Evolutionary conservation across 2,888 invertebrate species (phyloP).

Genomic region (Halictus quadricinctus): DNA sequence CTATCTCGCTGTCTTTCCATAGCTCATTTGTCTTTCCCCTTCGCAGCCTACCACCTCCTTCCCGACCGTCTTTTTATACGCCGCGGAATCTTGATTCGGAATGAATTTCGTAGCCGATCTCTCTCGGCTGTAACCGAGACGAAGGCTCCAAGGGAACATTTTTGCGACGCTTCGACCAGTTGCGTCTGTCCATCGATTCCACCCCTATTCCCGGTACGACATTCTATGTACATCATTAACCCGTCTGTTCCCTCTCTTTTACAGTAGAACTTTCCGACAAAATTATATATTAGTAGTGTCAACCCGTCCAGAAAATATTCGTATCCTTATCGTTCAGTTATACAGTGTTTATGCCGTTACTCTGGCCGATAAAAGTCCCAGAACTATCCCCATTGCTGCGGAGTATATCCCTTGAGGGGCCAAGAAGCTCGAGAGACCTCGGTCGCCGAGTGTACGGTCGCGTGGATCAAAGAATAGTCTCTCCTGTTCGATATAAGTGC

Average conservation of each 20-base stretch:
- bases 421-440: no score
- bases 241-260: neutral
- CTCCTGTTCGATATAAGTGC: no score
- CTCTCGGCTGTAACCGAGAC: neutral
- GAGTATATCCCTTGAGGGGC: no score
- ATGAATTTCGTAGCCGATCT: conserved; percentile 43
- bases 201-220: neutral
- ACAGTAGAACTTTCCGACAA: neutral
- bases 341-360: no score
- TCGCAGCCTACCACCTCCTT: neutral
- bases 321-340: no score
- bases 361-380: no score
- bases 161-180: neutral
- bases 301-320: no score
- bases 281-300: no score
- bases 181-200: neutral
- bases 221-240: neutral
- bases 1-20: conserved; percentile 29
- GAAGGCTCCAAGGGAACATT: no score
- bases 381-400: no score
- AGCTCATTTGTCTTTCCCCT: conserved; percentile 46
- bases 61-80: neutral
- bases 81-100: conserved; percentile 39
- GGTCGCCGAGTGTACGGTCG: no score
- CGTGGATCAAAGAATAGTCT: no score